Base-by-base conservation (phyloP, 2,888 invertebrate species). In the Cataglyphis altisquamis region DNA sequence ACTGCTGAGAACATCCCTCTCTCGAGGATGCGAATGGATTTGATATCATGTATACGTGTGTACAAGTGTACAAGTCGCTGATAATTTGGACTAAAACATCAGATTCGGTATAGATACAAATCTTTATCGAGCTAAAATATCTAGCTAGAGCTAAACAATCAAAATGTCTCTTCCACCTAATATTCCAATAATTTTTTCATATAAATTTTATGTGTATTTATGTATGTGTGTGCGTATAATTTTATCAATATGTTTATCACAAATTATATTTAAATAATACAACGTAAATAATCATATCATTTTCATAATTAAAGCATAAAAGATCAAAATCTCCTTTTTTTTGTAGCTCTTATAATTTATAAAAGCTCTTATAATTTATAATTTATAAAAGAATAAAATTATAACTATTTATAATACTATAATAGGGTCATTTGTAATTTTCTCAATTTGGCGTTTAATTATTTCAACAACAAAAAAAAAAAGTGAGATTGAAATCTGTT, bases 391-490 rank as follows among this genome's bases (percentile, higher is more conserved):
- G 8, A 18, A 10, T 55, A 39, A 66, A 77, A 68, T 77, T 52
- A 39, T n/a, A 67, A 25, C 39, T 66, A 55, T 67, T 67, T 55
- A 39, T 55, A 41, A 77, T 41, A 68, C 15, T 29, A 70, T 32
- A 70, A 68, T 15, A 29, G 5, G 18, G 6, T 52, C n/a, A 15
- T 57, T 52, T n/a, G 72, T 32, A 67, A 3, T 57, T 80, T 80
- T 78, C 45, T 80, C 74, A 74, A 45, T 80, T 80, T 80, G 36
- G 18, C 60, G 8, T 80, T 73, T 80, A 80, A 80, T 80, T 80
- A 60, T 80, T 78, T 45, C 29, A 29, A 29, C 25, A 29, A 29
- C 1, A 4, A 1, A 10, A 36, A 21, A 32, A 73, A 73, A 70
- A 32, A 18, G 10, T 29, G 72, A 73, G 78, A 80, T 73, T 74